Evolutionary conservation across 1,140 invertebrate genomes (phyloP).

Genomic region (Mylabris phalerata): DNA sequence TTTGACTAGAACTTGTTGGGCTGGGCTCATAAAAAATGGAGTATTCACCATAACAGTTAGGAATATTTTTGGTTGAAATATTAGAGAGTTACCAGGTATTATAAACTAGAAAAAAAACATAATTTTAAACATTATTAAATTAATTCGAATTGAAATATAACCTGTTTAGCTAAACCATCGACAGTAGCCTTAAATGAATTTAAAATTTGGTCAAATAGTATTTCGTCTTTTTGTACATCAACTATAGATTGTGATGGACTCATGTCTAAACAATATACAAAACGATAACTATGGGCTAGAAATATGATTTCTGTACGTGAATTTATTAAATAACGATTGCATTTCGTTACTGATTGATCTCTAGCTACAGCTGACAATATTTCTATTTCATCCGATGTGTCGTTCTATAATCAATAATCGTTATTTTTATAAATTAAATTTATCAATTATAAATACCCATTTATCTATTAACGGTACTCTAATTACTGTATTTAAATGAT

Average conservation of each 20-base stretch:
- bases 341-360: constrained; percentile 50
- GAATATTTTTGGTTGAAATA: constrained; percentile 66
- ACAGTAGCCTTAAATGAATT: constrained; percentile 57
- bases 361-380: constrained; percentile 58
- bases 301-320: constrained; percentile 47
- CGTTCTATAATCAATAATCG: constrained; percentile 27
- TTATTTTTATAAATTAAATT: neutral
- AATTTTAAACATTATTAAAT: constrained; percentile 12
- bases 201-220: constrained; percentile 65
- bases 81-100: constrained; percentile 58
- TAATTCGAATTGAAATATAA: constrained; percentile 41
- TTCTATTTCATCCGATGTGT: constrained; percentile 50
- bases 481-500: constrained; percentile 60
- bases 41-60: constrained; percentile 75
- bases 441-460: constrained; percentile 29
- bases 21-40: constrained; percentile 64
- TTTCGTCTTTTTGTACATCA: constrained; percentile 60
- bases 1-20: constrained; percentile 70
- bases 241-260: constrained; percentile 72
- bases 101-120: constrained; percentile 51
- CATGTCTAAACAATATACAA: constrained; percentile 74
- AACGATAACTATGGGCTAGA: constrained; percentile 55
- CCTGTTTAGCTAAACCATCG: constrained; percentile 56
- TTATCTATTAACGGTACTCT: constrained; percentile 41
- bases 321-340: constrained; percentile 51